Conservation (phyloP, 2,113 vertebrate species). For the Xerus inauris region DNA sequence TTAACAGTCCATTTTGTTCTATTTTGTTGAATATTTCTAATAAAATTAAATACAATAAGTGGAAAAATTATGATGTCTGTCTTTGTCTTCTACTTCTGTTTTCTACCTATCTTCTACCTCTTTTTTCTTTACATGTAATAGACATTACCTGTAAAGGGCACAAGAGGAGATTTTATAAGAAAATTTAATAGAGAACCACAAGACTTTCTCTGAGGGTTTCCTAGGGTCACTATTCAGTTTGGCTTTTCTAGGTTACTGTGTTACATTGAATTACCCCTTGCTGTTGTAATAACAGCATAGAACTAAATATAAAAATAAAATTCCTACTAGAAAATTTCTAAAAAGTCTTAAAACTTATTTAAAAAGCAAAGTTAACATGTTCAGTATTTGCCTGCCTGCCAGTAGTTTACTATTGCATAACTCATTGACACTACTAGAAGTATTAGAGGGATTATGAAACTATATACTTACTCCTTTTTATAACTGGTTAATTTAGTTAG, state of each 20-base stretch:
- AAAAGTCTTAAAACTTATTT: background rate
- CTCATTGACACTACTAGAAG: constrained; percentile 58
- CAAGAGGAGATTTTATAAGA: background rate
- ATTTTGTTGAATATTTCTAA: constrained; percentile 26
- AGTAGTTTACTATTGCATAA: constrained; percentile 34
- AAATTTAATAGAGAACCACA: constrained; percentile 35
- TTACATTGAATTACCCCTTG: constrained; percentile 37
- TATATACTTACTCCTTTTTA: background rate
- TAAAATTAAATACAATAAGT: background rate
- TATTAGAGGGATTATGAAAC: background rate
- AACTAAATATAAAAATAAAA: constrained; percentile 45
- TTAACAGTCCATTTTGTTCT: constrained; percentile 13
- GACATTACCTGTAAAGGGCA: background rate
- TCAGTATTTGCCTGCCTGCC: constrained; percentile 19
- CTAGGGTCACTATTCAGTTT: constrained; percentile 20
- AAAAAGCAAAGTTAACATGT: background rate
- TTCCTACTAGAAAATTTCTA: background rate
- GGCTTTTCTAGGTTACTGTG: constrained; percentile 64
- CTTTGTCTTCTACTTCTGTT: constrained; percentile 16
- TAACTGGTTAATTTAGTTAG: background rate
- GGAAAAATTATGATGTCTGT: background rate
- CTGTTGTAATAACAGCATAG: background rate
- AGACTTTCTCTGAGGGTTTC: background rate
- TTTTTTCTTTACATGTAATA: background rate
- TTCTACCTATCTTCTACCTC: constrained; percentile 40